Evolutionary conservation across 2,113 vertebrate genomes (phyloP).

Genomic region (Morphnarchus princeps): DNA sequence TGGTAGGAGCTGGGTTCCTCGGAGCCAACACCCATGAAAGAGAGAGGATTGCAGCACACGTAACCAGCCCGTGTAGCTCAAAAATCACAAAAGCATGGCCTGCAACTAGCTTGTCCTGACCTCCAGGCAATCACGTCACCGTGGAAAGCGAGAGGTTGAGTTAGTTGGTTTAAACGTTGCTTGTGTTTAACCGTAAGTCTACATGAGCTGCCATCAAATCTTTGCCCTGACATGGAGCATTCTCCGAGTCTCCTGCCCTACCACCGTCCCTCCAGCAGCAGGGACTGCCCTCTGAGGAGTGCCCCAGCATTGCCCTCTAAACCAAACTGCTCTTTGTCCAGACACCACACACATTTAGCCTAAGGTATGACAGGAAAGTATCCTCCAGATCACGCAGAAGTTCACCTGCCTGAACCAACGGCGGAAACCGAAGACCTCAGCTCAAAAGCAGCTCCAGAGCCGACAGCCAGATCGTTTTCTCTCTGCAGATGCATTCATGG

Average conservation of each 20-base stretch:
- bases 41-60: background rate
- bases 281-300: background rate
- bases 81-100: background rate
- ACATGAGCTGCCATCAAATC: background rate
- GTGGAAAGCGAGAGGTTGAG: background rate
- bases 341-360: background rate
- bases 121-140: background rate
- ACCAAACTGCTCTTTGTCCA: background rate
- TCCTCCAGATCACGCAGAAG: background rate
- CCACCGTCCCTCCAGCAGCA: background rate
- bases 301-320: background rate
- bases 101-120: background rate
- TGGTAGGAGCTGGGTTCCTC: background rate
- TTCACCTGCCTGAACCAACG: background rate
- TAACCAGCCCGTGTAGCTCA: background rate
- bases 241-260: background rate
- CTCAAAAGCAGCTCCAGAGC: background rate
- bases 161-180: background rate
- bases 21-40: background rate
- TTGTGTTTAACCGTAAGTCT: background rate
- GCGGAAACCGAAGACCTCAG: background rate
- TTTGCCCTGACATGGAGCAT: background rate
- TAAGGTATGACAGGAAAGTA: background rate
- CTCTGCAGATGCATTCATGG: background rate
- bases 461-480: rapidly evolving